phyloP scores from a whole-genome alignment of 2,888 invertebrate genomes.

The Pachymerium ferrugineum region DNA sequence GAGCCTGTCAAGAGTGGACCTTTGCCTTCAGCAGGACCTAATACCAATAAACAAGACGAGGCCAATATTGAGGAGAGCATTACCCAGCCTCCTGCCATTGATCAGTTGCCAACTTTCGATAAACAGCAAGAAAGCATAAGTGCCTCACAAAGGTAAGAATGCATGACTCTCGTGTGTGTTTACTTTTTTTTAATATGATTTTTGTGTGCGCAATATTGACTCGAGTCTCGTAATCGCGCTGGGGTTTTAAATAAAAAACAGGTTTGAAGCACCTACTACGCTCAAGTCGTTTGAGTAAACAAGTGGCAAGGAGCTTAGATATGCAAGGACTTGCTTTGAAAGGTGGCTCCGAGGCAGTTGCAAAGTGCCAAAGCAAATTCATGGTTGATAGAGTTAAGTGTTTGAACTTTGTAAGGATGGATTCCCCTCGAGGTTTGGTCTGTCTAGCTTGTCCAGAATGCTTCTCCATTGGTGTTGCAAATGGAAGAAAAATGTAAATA shows the following conservation, averaged over 20 bases:
- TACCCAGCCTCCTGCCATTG: neutral
- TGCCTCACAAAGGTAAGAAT: conserved; percentile 5
- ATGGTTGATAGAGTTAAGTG: conserved; percentile 19
- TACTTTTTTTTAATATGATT: neutral
- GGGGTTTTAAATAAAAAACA: too few species aligned
- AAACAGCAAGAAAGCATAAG: neutral
- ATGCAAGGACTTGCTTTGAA: conserved; percentile 10
- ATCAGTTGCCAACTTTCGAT: conserved; percentile 9
- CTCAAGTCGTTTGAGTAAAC: neutral
- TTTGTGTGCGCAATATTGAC: neutral
- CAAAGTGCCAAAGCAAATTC: conserved; percentile 15
- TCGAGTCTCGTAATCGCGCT: too few species aligned
- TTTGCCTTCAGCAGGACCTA: neutral
- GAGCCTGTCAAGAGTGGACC: neutral
- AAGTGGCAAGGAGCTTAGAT: neutral
- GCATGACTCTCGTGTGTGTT: too few species aligned
- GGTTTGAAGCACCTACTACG: too few species aligned
- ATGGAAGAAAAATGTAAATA: conserved; percentile 14
- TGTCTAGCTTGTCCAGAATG: neutral
- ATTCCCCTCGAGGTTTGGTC: neutral
- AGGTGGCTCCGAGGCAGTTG: neutral
- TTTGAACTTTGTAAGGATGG: conserved; percentile 14
- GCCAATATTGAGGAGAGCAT: neutral
- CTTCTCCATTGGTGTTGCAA: neutral
- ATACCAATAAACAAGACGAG: neutral